A percentile compares a stretch with the other conserved stretches of the same genome.
These are phyloP conservation scores for Tapera naevia DNA, from an alignment of 2,797 vertebrate genomes.

Conservation along the genomic window DNA sequence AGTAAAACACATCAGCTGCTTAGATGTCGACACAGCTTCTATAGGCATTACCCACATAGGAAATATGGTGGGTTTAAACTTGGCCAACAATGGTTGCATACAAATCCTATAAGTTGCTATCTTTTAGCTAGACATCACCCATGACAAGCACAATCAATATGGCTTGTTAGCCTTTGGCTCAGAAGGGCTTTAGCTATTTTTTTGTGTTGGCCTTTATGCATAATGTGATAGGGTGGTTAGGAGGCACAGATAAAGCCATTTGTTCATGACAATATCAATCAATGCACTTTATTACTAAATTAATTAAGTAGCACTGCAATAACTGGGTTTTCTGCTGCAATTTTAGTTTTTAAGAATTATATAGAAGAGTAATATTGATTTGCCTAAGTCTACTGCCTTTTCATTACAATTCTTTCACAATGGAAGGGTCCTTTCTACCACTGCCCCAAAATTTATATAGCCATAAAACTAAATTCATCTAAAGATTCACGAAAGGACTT, in stretches of 20 bases:
- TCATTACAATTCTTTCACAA: neutral
- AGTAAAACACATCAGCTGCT: neutral
- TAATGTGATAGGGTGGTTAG: neutral
- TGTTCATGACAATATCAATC: constrained; percentile 56
- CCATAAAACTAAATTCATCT: neutral
- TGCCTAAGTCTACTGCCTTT: neutral
- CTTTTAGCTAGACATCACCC: constrained; percentile 46
- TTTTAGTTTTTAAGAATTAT: constrained; percentile 35
- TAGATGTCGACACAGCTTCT: neutral
- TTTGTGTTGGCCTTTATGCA: neutral
- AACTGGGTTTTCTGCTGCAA: constrained; percentile 35
- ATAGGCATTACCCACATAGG: neutral
- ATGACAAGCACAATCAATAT: constrained; percentile 52
- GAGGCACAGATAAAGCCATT: neutral
- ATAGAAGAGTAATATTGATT: constrained; percentile 37
- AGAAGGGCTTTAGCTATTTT: constrained; percentile 16
- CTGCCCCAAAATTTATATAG: neutral
- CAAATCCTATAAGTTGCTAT: constrained; percentile 1
- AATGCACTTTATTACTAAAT: constrained; percentile 48
- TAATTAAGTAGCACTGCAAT: constrained; percentile 35
- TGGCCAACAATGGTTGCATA: neutral
- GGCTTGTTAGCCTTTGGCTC: constrained; percentile 44
- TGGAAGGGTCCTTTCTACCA: neutral
- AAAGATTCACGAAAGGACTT: neutral
- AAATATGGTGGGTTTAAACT: neutral